Evolutionary conservation across 1,140 invertebrate species (phyloP).

Genomic region (Yoshiicerus persimilis): DNA sequence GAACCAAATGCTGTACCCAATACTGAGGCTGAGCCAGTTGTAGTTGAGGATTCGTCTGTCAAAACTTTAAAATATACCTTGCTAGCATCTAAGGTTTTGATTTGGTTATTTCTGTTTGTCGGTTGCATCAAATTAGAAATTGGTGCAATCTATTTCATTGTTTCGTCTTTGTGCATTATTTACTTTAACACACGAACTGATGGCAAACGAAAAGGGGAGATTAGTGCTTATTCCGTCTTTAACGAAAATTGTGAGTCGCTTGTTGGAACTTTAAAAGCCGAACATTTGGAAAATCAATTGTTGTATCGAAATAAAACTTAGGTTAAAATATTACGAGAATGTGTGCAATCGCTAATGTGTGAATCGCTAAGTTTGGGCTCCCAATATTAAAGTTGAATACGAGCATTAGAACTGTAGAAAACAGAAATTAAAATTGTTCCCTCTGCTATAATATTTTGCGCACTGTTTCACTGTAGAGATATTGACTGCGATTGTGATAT

Average conservation of each 20-base stretch:
- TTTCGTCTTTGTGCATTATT: slow-evolving; percentile 77
- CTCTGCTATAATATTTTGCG: no score
- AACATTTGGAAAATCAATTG: slow-evolving; percentile 76
- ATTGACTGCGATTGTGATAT: no score
- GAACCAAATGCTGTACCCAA: slow-evolving; percentile 6
- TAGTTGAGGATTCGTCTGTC: not conserved
- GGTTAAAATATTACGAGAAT: no score
- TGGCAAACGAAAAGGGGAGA: slow-evolving; percentile 65
- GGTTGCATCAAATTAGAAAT: slow-evolving; percentile 73
- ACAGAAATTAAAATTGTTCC: no score
- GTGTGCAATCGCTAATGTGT: no score
- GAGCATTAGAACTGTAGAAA: no score
- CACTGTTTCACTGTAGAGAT: no score
- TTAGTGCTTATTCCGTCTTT: slow-evolving; percentile 97
- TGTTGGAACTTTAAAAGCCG: slow-evolving; percentile 90
- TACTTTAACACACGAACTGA: slow-evolving; percentile 79
- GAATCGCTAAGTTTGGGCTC: no score
- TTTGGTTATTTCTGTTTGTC: slow-evolving; percentile 39
- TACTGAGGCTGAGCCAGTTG: not conserved
- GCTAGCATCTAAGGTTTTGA: slow-evolving; percentile 30
- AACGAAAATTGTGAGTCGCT: slow-evolving; percentile 91
- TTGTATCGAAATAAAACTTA: not conserved
- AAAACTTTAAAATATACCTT: not conserved
- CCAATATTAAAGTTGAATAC: no score
- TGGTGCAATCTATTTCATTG: slow-evolving; percentile 83